Evolutionary conservation across 1,140 invertebrate species (phyloP), one percentile per base, ranked within the genome.

Genomic region (Penaeus indicus): DNA sequence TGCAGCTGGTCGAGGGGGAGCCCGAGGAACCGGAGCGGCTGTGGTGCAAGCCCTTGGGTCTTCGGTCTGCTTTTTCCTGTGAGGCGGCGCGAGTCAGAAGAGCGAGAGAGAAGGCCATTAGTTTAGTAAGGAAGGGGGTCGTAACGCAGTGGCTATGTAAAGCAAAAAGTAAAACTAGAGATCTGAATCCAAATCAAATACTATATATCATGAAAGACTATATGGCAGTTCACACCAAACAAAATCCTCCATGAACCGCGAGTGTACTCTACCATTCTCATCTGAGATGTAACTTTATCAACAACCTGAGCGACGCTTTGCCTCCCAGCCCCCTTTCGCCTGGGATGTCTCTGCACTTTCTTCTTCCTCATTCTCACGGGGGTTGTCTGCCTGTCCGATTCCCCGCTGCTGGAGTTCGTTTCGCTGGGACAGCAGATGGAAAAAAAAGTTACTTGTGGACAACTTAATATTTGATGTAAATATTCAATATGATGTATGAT

Each of bases 381-480:
- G 5, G 87, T 85, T n/a, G 75, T 77, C 5, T 85, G 81, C 19
- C 84, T 67, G 25, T 90, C 87, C 10, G 83, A 85, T 25, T 89
- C 84, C 38, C 88, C 85, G 84, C 86, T 86, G 85, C 86, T 89
- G 16, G 87, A 89, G 81, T 88, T 89, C 3, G 84, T 89, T 60
- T 90, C 85, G 25, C 87, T 90, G 80, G 21, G 61, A 63, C 32
- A 13, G 47, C 10, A 67, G 42, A 3, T 1, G 1, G 16, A 69
- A 32, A 84, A 84, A 72, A 32, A 72, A 21, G 84, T 93, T 96
- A 96, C 96, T 97, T 0, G n/a, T 32, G 69, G 19, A 25, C 5
- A n/a, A 8, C 18, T 27, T 75, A 10, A 75, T 32, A 38, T 10
- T 27, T 42, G 38, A 42, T 42, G 3, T 42, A 42, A 42, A 54